Conservation (phyloP, 1,140 invertebrate genomes). For the Diuraphis noxia region DNA sequence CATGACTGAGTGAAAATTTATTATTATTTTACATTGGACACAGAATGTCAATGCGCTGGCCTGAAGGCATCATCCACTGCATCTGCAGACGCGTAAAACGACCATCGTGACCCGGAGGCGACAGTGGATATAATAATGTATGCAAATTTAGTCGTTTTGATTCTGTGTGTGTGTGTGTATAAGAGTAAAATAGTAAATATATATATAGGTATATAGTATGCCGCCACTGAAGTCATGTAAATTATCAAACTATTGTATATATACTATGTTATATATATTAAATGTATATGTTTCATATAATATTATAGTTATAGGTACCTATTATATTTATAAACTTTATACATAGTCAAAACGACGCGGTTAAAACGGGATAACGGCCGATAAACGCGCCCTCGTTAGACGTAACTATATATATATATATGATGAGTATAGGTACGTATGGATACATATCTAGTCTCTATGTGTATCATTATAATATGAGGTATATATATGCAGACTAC, state of each 20-base stretch:
- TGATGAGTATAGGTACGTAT: not conserved
- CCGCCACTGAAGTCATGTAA: not conserved
- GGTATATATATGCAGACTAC: not conserved
- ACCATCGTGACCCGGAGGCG: not conserved
- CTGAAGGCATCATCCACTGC: not conserved
- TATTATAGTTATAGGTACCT: not conserved
- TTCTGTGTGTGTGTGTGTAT: not conserved
- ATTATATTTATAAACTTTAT: not conserved
- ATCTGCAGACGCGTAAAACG: not conserved
- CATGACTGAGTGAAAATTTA: not conserved
- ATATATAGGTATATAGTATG: not conserved
- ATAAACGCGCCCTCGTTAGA: not conserved
- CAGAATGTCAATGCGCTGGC: not conserved
- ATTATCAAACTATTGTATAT: slow-evolving; percentile 9
- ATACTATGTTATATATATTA: no score
- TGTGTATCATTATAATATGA: not conserved
- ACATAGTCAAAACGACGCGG: not conserved
- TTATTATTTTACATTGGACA: not conserved
- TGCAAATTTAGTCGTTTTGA: slow-evolving; percentile 26
- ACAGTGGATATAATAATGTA: slow-evolving; percentile 20
- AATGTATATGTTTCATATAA: not conserved
- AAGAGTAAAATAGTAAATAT: not conserved
- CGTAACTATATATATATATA: not conserved
- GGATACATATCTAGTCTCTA: not conserved
- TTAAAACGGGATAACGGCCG: not conserved